Evolutionary conservation across 2,797 vertebrate genomes (phyloP), one percentile per base, ranked within the genome.

Genomic region (Bovichtus variegatus): DNA sequence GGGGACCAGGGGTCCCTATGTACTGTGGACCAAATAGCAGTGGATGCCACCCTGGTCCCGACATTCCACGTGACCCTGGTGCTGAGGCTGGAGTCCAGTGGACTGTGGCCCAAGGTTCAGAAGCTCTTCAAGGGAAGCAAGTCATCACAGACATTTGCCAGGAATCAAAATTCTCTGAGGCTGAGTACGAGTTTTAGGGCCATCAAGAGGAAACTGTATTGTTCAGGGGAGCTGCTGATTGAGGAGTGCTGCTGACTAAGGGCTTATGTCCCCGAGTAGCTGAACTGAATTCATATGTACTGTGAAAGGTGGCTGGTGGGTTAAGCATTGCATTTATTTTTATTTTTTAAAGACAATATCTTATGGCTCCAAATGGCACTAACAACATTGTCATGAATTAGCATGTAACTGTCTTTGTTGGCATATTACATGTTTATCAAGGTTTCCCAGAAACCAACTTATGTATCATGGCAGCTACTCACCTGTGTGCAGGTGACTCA

Each of bases 61-160:
- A 99, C 98, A 49, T 99, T 99, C 87, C 97, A 99, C 47, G 93
- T 99, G 23, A 98, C 96, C 1, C 94, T 99, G 47, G 95, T 97
- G 84, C 86, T 99, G 31, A 96, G 97, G 36, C 87, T 96, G 23
- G 97, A 98, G 89, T 94, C 95, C 4, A 92, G 95, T 23, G 96
- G 97, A 71, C 89, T 99, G 43, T 98, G 97, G 98, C 97, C 96
- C 44, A 97, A 96, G 80, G 96, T 98, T 82, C 97, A 97, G 91
- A 97, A 95, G 77, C 94, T 98, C 38, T 96, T 98, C 54, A 90
- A 86, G 38, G 87, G 93, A 16, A 92, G 93, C 0, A 93, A 89
- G 49, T 92, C 95, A 0, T 80, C 91, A 4, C 92, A 94, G 66
- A 71, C 89, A 0, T 92, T 72, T 38, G 84, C 83, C 29, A 93